Percentiles rank a stretch among this genome's conserved stretches.
These are phyloP conservation scores for Drosophila auraria DNA, from an alignment of 1,140 invertebrate genomes.

Conservation along the genomic window DNA sequence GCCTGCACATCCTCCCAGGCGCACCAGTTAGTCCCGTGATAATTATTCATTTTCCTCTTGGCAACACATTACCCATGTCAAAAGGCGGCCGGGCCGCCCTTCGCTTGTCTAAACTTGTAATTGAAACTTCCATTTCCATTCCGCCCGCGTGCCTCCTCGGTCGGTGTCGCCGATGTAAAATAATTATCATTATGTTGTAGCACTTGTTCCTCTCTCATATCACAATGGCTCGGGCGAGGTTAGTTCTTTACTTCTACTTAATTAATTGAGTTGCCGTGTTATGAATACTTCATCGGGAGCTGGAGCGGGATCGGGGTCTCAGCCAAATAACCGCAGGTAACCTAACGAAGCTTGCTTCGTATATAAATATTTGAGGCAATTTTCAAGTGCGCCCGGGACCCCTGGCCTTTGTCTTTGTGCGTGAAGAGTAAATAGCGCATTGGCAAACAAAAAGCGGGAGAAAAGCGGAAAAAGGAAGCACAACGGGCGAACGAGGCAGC, in stretches of 20 bases:
- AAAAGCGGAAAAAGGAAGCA: conserved; percentile 35
- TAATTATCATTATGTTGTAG: conserved; percentile 71
- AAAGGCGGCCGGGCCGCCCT: conserved; percentile 32
- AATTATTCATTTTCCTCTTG: conserved; percentile 63
- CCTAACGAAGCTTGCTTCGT: conserved; percentile 58
- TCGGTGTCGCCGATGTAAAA: conserved; percentile 55
- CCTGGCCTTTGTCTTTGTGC: conserved; percentile 79
- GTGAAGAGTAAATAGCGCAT: conserved; percentile 73
- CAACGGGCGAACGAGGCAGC: conserved; percentile 5
- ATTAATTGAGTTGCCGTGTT: conserved; percentile 79
- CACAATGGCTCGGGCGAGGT: conserved; percentile 39
- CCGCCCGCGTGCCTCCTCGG: background rate
- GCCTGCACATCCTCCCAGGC: background rate
- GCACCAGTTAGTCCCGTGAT: conserved; percentile 24
- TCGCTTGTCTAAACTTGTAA: conserved; percentile 62
- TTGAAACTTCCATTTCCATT: conserved; percentile 54
- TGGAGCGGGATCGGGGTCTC: conserved; percentile 18
- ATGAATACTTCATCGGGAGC: conserved; percentile 70
- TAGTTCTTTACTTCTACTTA: conserved; percentile 67
- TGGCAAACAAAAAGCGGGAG: conserved; percentile 61
- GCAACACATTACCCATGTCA: conserved; percentile 68
- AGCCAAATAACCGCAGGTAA: conserved; percentile 76
- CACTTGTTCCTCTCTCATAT: conserved; percentile 46
- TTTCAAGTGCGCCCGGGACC: conserved; percentile 68
- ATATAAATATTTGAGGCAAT: conserved; percentile 79